A percentile compares a stretch with the other conserved stretches of the same genome.
Evolutionary conservation across 2,113 vertebrate genomes (phyloP).

Genomic region (Montifringilla adamsi): DNA sequence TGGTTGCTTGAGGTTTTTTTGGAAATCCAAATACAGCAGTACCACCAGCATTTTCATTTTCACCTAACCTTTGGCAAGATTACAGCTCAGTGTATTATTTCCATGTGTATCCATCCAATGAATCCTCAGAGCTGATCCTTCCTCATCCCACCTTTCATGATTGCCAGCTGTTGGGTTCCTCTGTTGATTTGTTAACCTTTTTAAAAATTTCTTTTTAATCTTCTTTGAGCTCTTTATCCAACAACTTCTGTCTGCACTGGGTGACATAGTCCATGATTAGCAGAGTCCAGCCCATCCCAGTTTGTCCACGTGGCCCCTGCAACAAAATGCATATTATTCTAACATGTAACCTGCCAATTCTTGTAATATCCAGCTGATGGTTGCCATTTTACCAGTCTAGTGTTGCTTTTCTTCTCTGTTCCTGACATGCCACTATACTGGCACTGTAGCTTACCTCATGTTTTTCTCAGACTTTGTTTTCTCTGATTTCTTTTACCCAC

Average conservation of each 20-base stretch:
- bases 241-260: background rate
- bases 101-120: fast-evolving
- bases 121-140: background rate
- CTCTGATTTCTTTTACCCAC: background rate
- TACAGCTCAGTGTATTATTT: background rate
- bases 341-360: background rate
- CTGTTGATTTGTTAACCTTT: background rate
- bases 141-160: background rate
- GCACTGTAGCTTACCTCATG: background rate
- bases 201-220: background rate
- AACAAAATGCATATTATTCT: background rate
- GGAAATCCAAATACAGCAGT: background rate
- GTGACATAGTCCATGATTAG: background rate
- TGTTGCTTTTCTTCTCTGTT: background rate
- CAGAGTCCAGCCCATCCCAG: background rate
- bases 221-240: background rate
- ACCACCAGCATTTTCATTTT: background rate
- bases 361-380: background rate
- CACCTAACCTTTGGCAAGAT: background rate
- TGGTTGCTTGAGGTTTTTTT: background rate
- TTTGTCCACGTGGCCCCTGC: background rate
- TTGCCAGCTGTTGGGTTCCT: background rate
- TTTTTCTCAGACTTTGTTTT: background rate
- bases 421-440: background rate
- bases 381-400: background rate